Evolutionary conservation across 2,797 vertebrate species (phyloP), one percentile per base, ranked within the genome.

Genomic region (Syndactyla subalaris): DNA sequence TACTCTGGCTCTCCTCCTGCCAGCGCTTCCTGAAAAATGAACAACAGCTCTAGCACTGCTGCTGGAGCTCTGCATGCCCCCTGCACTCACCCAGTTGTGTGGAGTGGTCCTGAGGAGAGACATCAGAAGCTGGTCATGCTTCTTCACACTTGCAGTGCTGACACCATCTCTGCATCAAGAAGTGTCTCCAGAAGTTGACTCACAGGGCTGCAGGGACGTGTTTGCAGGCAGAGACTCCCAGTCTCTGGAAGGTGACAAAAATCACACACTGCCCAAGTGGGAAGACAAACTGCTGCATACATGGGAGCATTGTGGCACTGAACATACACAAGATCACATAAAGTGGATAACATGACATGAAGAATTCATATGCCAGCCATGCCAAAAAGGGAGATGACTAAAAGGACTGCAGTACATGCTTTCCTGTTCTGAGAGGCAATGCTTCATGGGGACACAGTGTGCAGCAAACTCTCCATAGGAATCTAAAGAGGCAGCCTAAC

Each of bases 121-220:
- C 0, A 2, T 12, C 59, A 62, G 18, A 39, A 74, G 7, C 10
- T 5, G 1, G 17, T 34, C n/a, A 1, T 11, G 5, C 11, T 66
- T 13, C n/a, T 38, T 79, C 65, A 39, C 21, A 8, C 29, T 55
- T 4, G 0, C 36, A 16, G 26, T 1, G 0, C 29, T 57, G 41
- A 39, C 23, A 58, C 41, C 18, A 11, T 32, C 24, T 51, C 61
- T 85, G 36, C 39, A n/a, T 72, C 15, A 13, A 20, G 18, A 85
- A 79, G 2, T 22, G 1, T 55, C 1, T 0, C 36, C 51, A 51
- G 74, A 51, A 92, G n/a, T 6, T 82, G 78, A 67, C 36, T 87
- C 46, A 71, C 0, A 0, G 45, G 32, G 19, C 41, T 82, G 22
- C 34, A 46, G 22, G 36, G 73, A n/a, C 0, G 1, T 1, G 7